Evolutionary conservation across 2,888 invertebrate genomes (phyloP).

Genomic region (Eremobia ochroleuca): DNA sequence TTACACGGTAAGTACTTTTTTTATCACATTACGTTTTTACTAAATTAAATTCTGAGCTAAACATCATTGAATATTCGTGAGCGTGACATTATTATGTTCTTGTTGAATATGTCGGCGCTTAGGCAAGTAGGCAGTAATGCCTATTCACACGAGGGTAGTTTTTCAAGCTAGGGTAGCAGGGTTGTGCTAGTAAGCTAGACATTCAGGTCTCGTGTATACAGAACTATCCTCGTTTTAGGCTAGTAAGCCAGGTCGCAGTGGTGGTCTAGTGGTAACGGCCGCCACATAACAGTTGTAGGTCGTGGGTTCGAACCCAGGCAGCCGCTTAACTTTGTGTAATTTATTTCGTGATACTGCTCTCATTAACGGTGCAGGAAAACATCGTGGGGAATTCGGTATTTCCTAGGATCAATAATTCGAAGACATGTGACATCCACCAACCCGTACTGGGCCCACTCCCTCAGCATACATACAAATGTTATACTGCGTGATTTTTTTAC

Average conservation of each 20-base stretch:
- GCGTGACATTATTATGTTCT: constrained; percentile 31
- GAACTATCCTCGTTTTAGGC: neutral
- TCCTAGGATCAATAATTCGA: too few relatives aligned
- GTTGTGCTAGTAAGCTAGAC: neutral
- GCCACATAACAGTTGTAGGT: too few relatives aligned
- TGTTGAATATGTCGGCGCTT: constrained; percentile 29
- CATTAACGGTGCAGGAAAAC: too few relatives aligned
- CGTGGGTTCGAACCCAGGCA: too few relatives aligned
- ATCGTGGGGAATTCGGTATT: too few relatives aligned
- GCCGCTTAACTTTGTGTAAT: too few relatives aligned
- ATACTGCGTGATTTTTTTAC: too few relatives aligned
- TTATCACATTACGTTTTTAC: constrained; percentile 54
- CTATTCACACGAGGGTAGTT: neutral
- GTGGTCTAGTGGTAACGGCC: too few relatives aligned
- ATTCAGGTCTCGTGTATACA: neutral
- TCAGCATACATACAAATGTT: too few relatives aligned
- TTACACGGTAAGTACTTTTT: constrained; percentile 95
- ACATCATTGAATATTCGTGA: constrained; percentile 42
- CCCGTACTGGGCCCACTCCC: too few relatives aligned
- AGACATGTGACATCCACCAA: too few relatives aligned
- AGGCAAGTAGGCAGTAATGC: neutral
- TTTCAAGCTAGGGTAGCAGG: neutral
- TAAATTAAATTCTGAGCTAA: constrained; percentile 52
- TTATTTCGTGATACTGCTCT: too few relatives aligned
- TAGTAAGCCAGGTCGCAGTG: neutral